Base-by-base conservation (phyloP, 2,888 invertebrate genomes). In the Hymenopus coronatus region DNA sequence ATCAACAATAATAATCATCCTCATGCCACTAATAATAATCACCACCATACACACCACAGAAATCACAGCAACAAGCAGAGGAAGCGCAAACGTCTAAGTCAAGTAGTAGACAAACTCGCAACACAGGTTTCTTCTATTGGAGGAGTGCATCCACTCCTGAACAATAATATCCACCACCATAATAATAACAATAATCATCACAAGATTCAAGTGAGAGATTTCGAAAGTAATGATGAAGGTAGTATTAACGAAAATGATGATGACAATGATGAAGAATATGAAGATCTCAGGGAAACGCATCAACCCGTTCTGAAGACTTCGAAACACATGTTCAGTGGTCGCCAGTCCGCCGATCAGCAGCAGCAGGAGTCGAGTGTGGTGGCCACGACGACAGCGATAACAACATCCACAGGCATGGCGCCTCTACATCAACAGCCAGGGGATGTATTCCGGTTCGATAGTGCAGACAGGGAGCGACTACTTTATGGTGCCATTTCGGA, bases 31-130 rank as follows among this genome's bases (percentile, higher is more conserved):
- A 94, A 95, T 90, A 96, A 96, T 91, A 89, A 90, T 89, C 89
- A 90, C 87, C 33, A 85, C 85, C 85, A 40, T 27, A 4, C 40
- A n/a, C 87, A 87, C 33, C 87, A 87, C 28, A 85, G 83, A 15
- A 85, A 86, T 83, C 86, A 88, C 86, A 89, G 90, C 46, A 94
- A 95, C 93, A 94, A 96, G 92, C 95, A 96, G 91, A 94, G 96
- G 91, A 98, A 97, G 93, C 95, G 97, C 91, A 96, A 97, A 92
- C 95, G 97, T 83, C 94, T 98, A 28, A 97, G 97, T 88, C 96
- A 96, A 90, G 96, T 98, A 30, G 94, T 98, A 90, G 97, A 97
- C 92, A 97, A 96, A 91, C 94, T 97, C 7, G 94, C 95, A 28
- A 94, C 94, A 14, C 92, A 92, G 84, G 91, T 91, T 40, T 91